Percentiles rank a stretch among this genome's conserved stretches.
Evolutionary conservation across 2,888 invertebrate genomes (phyloP).

Genomic region (Polymixis flavicincta): DNA sequence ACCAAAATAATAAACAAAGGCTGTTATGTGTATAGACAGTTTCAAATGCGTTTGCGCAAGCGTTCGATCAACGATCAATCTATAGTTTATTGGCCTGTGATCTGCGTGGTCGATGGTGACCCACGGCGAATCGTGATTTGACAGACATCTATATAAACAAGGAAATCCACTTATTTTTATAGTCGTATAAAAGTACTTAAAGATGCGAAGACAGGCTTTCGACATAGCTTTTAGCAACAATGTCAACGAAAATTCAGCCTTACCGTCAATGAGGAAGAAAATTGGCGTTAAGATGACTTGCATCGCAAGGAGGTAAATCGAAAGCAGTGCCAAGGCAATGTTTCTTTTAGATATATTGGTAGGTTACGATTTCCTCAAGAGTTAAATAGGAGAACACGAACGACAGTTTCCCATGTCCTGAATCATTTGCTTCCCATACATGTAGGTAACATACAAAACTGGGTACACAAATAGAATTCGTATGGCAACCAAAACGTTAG

Average conservation of each 20-base stretch:
- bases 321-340: conserved; percentile 24
- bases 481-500: conserved; percentile 12
- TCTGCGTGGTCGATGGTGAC: conserved; percentile 13
- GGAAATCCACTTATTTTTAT: conserved; percentile 6
- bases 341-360: conserved; percentile 2
- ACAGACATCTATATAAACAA: conserved; percentile 14
- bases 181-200: conserved; percentile 9
- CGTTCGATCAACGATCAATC: conserved; percentile 34
- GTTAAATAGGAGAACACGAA: neutral
- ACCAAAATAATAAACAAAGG: conserved; percentile 35
- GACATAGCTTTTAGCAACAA: neutral
- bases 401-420: conserved; percentile 1
- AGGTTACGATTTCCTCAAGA: conserved; percentile 3
- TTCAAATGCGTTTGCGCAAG: conserved; percentile 39
- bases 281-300: conserved; percentile 17
- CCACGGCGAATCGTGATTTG: conserved; percentile 22
- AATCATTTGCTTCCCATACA: neutral
- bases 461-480: conserved; percentile 2
- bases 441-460: neutral
- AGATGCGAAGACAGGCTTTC: neutral
- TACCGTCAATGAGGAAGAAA: conserved; percentile 38
- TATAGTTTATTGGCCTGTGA: conserved; percentile 41
- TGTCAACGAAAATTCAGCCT: conserved; percentile 17
- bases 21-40: conserved; percentile 21
- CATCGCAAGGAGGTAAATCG: conserved; percentile 1